A percentile compares a stretch with the other conserved stretches of the same genome.
These are phyloP conservation scores for Timema cristinae DNA, from an alignment of 2,888 invertebrate genomes.

Conservation along the genomic window DNA sequence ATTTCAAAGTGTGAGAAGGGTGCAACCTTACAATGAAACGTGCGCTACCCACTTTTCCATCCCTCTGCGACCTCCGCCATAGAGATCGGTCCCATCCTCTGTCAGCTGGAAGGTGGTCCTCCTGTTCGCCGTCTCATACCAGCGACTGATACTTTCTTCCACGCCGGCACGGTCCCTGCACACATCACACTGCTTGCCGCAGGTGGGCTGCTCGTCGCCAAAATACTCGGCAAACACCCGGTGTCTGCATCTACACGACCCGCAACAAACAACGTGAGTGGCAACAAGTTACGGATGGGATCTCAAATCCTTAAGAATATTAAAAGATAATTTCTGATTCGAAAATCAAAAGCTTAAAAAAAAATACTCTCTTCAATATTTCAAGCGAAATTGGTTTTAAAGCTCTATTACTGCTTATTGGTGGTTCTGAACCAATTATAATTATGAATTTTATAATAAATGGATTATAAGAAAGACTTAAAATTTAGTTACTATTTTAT, in stretches of 20 bases:
- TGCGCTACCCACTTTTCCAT: not conserved
- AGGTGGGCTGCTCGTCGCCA: slow-evolving; percentile 74
- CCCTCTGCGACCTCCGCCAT: slow-evolving; percentile 64
- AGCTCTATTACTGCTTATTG: too few relatives aligned
- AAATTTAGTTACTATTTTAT: too few relatives aligned
- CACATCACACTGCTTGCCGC: slow-evolving; percentile 73
- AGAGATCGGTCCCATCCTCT: slow-evolving; percentile 52
- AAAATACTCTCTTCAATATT: too few relatives aligned
- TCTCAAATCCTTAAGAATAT: too few relatives aligned
- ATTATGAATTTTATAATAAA: too few relatives aligned
- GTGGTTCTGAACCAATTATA: too few relatives aligned
- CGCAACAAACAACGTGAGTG: too few relatives aligned
- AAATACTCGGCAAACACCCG: slow-evolving; percentile 81
- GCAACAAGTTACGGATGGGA: too few relatives aligned
- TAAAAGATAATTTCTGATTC: too few relatives aligned
- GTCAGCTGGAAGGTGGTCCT: slow-evolving; percentile 37
- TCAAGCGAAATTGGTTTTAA: too few relatives aligned
- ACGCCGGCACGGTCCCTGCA: slow-evolving; percentile 71
- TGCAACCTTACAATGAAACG: not conserved
- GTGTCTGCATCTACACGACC: slow-evolving; percentile 68
- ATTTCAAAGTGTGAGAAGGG: not conserved
- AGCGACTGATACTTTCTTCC: slow-evolving; percentile 46
- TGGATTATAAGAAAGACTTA: too few relatives aligned
- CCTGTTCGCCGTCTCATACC: slow-evolving; percentile 25
- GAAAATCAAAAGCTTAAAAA: too few relatives aligned